Evolutionary conservation across 2,113 vertebrate species (phyloP), one percentile per base, ranked within the genome.

Genomic region (Calcarius ornatus): DNA sequence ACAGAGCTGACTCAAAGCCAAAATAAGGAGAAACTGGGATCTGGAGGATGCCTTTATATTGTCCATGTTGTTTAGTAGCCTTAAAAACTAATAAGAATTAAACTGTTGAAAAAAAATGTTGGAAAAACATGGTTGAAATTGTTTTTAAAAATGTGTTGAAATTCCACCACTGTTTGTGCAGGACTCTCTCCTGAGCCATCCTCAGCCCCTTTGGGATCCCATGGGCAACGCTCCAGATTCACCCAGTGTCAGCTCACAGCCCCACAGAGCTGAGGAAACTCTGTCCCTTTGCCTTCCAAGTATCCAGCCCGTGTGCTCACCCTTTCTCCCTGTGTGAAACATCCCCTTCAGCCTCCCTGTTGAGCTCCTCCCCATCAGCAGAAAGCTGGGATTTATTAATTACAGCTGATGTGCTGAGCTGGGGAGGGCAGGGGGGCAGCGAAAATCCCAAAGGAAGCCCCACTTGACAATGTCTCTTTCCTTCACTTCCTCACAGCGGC

Each of bases 391-490:
- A 94, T 95, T 95, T 94, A 78, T 70, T 86, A 19, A 78, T 70
- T 86, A 19, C 75, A 82, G 80, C 31, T 30, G 56, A 56, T 70
- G 64, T 3, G 7, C 45, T 42, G 54, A 65, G 75, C 72, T 2
- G 15, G 33, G 22, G 47, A 31, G 30, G 54, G 37, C 53, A 48
- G 28, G 27, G 64, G 48, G 57, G 12, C 10, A 22, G 27, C 2
- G 2, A 48, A 42, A 70, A 47, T 17, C 87, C 95, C 90, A 94
- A 9, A 95, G 96, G 95, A 96, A 96, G 63, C 82, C 53, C 73
- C 80, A 19, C 59, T 92, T 88, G 85, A 94, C 94, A 91, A 71
- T 65, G 90, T 93, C 68, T 86, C 90, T 56, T 96, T 86, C 93
- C 94, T 72, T 20, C 7, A 53, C 82, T 94, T 95, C 93, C 92